phyloP scores from a whole-genome alignment of 2,113 vertebrate genomes.

The Zosterops japonicus region DNA sequence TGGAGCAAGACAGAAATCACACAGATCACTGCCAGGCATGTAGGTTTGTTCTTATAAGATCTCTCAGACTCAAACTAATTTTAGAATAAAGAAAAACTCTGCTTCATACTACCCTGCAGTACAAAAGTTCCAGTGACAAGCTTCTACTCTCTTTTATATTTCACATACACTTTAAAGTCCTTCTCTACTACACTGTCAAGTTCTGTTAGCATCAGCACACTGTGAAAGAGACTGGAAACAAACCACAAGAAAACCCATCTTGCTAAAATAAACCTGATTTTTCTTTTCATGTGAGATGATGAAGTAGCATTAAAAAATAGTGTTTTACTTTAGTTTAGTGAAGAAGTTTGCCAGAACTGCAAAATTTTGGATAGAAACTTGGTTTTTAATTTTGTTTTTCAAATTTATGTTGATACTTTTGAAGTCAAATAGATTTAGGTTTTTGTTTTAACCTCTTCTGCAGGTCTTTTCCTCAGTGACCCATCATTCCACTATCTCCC shows the following conservation, averaged over 20 bases:
- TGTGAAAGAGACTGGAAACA: conserved; percentile 47
- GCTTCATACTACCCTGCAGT: conserved; percentile 17
- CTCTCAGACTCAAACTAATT: conserved; percentile 39
- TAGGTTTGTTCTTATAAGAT: conserved; percentile 24
- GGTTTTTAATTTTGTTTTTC: conserved; percentile 16
- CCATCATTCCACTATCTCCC: background rate
- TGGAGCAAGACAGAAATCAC: conserved; percentile 17
- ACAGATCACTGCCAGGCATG: background rate
- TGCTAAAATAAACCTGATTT: conserved; percentile 44
- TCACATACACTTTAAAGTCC: background rate
- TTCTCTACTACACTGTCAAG: background rate
- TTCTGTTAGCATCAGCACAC: conserved; percentile 26
- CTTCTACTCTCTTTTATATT: conserved; percentile 15
- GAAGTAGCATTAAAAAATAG: background rate
- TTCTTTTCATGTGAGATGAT: background rate
- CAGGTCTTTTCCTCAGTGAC: background rate
- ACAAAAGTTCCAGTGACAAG: conserved; percentile 33
- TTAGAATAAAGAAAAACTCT: conserved; percentile 40
- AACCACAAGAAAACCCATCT: background rate
- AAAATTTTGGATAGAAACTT: background rate
- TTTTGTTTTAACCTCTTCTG: background rate
- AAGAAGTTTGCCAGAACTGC: background rate
- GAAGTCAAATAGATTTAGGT: background rate
- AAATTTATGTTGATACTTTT: background rate
- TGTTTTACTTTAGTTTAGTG: background rate